Evolutionary conservation across 2,113 vertebrate species (phyloP).

Genomic region (Megaceryle torquata): DNA sequence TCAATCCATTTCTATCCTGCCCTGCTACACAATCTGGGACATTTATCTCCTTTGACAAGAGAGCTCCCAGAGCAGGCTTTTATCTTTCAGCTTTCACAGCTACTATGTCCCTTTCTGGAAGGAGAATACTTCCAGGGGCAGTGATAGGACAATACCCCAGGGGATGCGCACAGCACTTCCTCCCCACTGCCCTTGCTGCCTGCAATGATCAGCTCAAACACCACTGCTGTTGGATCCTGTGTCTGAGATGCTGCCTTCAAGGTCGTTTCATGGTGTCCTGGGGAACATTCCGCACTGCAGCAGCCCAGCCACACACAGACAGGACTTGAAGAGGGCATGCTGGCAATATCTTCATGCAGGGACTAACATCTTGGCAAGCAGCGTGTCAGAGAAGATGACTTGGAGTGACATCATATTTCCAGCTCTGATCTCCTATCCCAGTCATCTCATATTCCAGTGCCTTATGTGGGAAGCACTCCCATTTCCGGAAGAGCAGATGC

Average conservation of each 20-base stretch:
- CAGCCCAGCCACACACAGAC: not conserved
- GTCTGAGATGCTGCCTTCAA: not conserved
- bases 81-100: not conserved
- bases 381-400: not conserved
- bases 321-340: not conserved
- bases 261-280: not conserved
- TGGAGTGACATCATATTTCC: not conserved
- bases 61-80: not conserved
- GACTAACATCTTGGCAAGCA: not conserved
- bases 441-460: not conserved
- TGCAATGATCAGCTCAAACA: not conserved
- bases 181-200: not conserved
- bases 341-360: not conserved
- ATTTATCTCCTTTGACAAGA: slow-evolving; percentile 9
- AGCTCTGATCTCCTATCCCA: not conserved
- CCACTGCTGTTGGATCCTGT: not conserved
- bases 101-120: not conserved
- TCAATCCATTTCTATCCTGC: not conserved
- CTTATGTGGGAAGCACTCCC: rapidly evolving
- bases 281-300: not conserved
- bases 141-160: not conserved
- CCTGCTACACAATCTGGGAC: not conserved
- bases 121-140: not conserved
- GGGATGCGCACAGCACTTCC: not conserved
- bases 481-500: not conserved